Conservation (phyloP, 2,888 invertebrate species). For the Agrenia bidenticulata region DNA sequence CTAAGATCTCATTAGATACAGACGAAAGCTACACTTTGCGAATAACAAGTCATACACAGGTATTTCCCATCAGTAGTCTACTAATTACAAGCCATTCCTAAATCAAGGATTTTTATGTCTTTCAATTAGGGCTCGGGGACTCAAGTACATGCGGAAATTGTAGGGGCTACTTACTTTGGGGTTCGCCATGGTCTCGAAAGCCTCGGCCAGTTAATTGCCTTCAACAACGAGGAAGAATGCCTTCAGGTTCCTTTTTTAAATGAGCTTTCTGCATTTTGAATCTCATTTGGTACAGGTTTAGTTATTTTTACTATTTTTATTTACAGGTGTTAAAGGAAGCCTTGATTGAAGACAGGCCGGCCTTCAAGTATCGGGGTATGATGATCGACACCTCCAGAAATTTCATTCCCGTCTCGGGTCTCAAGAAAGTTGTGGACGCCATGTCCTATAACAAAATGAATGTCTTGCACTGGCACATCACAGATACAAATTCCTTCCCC, state of each 20-base stretch:
- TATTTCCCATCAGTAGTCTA: slow-evolving; percentile 22
- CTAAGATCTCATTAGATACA: slow-evolving; percentile 44
- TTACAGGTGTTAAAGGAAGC: slow-evolving; percentile 64
- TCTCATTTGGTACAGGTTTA: too few relatives aligned
- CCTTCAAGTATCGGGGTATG: slow-evolving; percentile 62
- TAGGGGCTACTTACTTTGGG: slow-evolving; percentile 49
- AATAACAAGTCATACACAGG: slow-evolving; percentile 43
- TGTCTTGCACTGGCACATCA: slow-evolving; percentile 55
- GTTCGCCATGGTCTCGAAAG: slow-evolving; percentile 51
- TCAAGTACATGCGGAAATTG: slow-evolving; percentile 38
- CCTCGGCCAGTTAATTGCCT: slow-evolving; percentile 59
- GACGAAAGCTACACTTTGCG: slow-evolving; percentile 50
- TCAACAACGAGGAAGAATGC: slow-evolving; percentile 55
- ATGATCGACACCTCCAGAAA: slow-evolving; percentile 61
- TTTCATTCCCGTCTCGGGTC: slow-evolving; percentile 63
- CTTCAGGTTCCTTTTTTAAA: slow-evolving; percentile 62
- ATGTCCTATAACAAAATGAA: slow-evolving; percentile 79
- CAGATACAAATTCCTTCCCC: slow-evolving; percentile 61
- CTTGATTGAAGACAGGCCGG: slow-evolving; percentile 65
- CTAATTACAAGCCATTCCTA: too few relatives aligned
- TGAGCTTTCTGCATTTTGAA: too few relatives aligned
- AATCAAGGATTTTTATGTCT: too few relatives aligned
- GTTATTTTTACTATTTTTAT: slow-evolving; percentile 8
- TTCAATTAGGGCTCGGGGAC: slow-evolving; percentile 15
- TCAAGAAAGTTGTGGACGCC: slow-evolving; percentile 74